These are phyloP conservation scores for Rhadina sibilatrix DNA, from an alignment of 2,113 vertebrate species.

Conservation along the genomic window DNA sequence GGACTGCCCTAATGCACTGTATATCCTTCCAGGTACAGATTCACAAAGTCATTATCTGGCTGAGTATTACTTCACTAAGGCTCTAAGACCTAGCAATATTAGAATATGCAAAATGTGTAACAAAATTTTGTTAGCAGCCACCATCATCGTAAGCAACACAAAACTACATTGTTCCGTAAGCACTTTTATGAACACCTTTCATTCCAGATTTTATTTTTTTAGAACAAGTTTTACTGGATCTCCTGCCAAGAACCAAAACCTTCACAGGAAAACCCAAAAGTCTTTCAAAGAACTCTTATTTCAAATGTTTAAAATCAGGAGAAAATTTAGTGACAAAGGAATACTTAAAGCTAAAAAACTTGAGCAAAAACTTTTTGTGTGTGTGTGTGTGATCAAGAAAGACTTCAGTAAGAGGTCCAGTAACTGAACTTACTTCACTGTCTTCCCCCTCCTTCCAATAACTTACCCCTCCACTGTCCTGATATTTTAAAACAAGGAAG, in stretches of 20 bases:
- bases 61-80: neutral
- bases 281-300: neutral
- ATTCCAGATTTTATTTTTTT: neutral
- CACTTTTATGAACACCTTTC: neutral
- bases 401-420: neutral
- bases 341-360: neutral
- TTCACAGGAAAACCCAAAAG: neutral
- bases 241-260: neutral
- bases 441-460: no score
- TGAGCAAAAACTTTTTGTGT: neutral
- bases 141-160: neutral
- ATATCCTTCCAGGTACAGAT: neutral
- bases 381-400: neutral
- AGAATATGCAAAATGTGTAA: neutral
- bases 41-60: neutral
- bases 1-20: neutral
- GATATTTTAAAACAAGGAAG: neutral
- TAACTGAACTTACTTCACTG: neutral
- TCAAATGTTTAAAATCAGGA: neutral
- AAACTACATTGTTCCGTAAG: accelerated
- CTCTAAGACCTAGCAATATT: neutral
- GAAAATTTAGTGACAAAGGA: neutral
- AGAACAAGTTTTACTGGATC: neutral
- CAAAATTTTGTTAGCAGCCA: neutral
- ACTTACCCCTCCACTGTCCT: neutral